phyloP scores from a whole-genome alignment of 2,888 invertebrate species.

The Strigamia crassipes region DNA sequence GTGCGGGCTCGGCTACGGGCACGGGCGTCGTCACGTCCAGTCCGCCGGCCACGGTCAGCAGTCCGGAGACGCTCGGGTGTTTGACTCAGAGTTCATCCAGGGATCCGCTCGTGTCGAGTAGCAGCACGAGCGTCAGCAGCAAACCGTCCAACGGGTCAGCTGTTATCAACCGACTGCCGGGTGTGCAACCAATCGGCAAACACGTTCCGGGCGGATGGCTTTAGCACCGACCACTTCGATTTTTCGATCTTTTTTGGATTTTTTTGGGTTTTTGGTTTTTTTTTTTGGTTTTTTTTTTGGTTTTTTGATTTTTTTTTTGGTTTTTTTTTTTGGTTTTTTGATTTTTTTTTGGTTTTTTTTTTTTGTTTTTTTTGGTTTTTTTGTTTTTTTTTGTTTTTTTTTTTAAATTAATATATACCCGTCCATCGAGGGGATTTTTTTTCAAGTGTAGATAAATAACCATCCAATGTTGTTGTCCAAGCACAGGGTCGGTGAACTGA shows the following conservation, averaged over 20 bases:
- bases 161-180: conserved; percentile 66
- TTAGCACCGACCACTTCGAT: conserved; percentile 19
- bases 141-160: conserved; percentile 51
- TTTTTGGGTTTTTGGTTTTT: background rate
- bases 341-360: background rate
- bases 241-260: too few relatives aligned
- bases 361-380: too few relatives aligned
- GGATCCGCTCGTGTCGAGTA: conserved; percentile 47
- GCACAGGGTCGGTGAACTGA: background rate
- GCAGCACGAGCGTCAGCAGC: conserved; percentile 36
- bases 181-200: conserved; percentile 71
- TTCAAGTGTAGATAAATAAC: background rate
- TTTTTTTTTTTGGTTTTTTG: too few relatives aligned
- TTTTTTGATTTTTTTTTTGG: too few relatives aligned
- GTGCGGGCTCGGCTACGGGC: background rate
- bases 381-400: too few relatives aligned
- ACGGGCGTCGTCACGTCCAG: conserved; percentile 44
- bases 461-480: conserved; percentile 1
- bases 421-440: background rate
- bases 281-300: too few relatives aligned
- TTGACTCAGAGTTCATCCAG: conserved; percentile 48
- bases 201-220: conserved; percentile 49
- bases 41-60: conserved; percentile 46
- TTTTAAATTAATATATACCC: conserved; percentile 2
- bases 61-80: conserved; percentile 46